These are phyloP conservation scores for Gymnocypris eckloni DNA, from an alignment of 2,797 vertebrate species.

Conservation along the genomic window DNA sequence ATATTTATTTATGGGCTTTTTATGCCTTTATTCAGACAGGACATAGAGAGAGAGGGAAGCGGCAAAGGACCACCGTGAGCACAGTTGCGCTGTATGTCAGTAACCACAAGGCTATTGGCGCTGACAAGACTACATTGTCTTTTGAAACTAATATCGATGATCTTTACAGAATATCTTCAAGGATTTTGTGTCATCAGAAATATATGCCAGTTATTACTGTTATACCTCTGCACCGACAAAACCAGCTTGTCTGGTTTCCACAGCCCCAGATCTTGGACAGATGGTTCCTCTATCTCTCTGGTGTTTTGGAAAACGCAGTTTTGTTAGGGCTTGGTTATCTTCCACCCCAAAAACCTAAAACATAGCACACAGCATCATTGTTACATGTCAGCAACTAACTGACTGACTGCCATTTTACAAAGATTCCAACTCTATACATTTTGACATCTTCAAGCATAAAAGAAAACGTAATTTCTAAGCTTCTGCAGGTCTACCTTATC, in stretches of 20 bases:
- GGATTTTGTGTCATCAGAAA: not conserved
- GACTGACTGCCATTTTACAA: not conserved
- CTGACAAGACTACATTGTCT: not conserved
- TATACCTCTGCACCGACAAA: conserved; percentile 86
- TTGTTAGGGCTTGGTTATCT: conserved; percentile 83
- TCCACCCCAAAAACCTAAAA: conserved; percentile 92
- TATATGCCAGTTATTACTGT: not conserved
- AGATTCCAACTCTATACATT: not conserved
- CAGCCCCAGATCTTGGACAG: conserved; percentile 82
- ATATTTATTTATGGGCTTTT: no score
- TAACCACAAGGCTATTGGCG: no score
- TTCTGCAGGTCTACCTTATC: conserved; percentile 84
- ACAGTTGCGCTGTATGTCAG: no score
- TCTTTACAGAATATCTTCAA: not conserved
- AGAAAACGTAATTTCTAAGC: not conserved
- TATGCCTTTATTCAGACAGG: no score
- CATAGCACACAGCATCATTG: not conserved
- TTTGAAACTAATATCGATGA: not conserved
- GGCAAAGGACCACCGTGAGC: no score
- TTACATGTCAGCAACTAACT: not conserved
- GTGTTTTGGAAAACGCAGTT: conserved; percentile 62
- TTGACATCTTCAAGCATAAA: not conserved
- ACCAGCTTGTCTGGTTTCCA: conserved; percentile 85
- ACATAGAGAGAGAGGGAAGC: no score
- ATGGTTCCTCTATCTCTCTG: conserved; percentile 82